Evolutionary conservation across 2,888 invertebrate species (phyloP), one percentile per base, ranked within the genome.

Genomic region (Halictus ligatus): DNA sequence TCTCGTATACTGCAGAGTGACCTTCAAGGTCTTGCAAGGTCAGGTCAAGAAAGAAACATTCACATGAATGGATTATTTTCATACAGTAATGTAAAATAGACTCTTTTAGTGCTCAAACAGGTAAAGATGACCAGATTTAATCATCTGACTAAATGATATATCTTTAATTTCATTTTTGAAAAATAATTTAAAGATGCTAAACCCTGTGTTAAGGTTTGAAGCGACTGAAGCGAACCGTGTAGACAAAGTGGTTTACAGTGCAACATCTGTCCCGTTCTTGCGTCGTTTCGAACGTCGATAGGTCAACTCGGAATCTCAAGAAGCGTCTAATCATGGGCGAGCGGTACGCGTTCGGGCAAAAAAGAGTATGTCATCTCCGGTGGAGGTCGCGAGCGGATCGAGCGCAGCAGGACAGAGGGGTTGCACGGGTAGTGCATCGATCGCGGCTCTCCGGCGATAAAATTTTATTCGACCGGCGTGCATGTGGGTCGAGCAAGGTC

Each of bases 401-500:
- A 80, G 76, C 69, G 69, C 21, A 21, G 40, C 15, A 12, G 58
- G n/a, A 58, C 10, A 54, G 54, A 58, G 29, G 29, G 46, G 29
- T 12, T 18, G 21, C 12, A 40, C 58, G 78, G 50, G n/a, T 40
- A 50, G 75, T 12, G 69, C 75, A 80, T 75, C 80, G 80, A 80
- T 80, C 80, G 69, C 21, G 21, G 67, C 15, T n/a, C n/a, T n/a
- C n/a, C n/a, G 43, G 1, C 58, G 35, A 80, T 80, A 80, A 76
- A 80, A 54, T 80, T 80, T 80, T 80, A 80, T 80, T 71, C 12
- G 35, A 43, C 12, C 64, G 12, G 50, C 29, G 67, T 58, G 21
- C 48, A 72, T 46, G 78, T 73, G 76, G 83, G 80, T 80, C 72
- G 73, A 43, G 80, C 72, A 82, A 76, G 80, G 76, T 80, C 76